These are phyloP conservation scores for Nemotelus pantherinus DNA, from an alignment of 2,888 invertebrate species.

Conservation along the genomic window DNA sequence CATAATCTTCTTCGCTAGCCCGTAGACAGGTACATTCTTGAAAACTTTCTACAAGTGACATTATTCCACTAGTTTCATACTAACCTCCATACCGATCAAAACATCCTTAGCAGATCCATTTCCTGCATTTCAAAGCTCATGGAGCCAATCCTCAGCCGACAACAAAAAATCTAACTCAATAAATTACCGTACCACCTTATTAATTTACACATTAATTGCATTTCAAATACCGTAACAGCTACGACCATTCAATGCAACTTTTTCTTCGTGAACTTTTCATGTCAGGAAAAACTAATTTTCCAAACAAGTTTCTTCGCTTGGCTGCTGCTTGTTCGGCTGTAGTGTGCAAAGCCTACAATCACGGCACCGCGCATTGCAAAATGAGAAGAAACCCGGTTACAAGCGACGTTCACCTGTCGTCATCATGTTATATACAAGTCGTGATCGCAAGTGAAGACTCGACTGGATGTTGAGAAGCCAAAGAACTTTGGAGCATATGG, in stretches of 20 bases:
- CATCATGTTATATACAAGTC: not conserved
- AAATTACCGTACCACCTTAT: conserved; percentile 6
- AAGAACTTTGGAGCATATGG: not conserved
- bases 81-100: too few relatives aligned
- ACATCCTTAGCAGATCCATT: too few relatives aligned
- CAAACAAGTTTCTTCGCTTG: not conserved
- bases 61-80: too few relatives aligned
- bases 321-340: too few relatives aligned
- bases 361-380: too few relatives aligned
- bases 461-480: not conserved
- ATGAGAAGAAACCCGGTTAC: too few relatives aligned
- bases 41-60: too few relatives aligned
- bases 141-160: not conserved
- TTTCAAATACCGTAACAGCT: conserved; percentile 11
- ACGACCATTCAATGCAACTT: not conserved
- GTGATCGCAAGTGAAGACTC: not conserved
- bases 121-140: too few relatives aligned
- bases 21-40: too few relatives aligned
- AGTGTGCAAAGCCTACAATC: too few relatives aligned
- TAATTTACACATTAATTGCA: conserved; percentile 24
- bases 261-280: not conserved
- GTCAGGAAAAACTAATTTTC: conserved; percentile 10
- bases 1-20: too few relatives aligned
- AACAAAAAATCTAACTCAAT: not conserved
- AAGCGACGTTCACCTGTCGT: conserved; percentile 1